Evolutionary conservation across 1,140 invertebrate genomes (phyloP), one percentile per base, ranked within the genome.

Genomic region (Formica selysi): DNA sequence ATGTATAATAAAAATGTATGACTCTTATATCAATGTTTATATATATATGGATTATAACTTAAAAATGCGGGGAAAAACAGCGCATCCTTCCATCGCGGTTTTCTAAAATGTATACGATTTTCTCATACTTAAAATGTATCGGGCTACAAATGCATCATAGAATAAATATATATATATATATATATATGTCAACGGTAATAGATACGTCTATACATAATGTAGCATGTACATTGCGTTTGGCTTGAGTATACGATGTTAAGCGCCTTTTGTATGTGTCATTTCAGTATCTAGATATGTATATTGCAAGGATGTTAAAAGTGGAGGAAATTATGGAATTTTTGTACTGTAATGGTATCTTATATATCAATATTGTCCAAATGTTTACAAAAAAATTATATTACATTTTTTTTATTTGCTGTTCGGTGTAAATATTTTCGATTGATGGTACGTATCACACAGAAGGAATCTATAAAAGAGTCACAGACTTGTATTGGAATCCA

Each of bases 311-410:
- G 86, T 90, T 90, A 90, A 90, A 88, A 90, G 76, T 86, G 74
- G 41, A 51, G 83, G 64, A 79, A 87, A 87, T 89, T 80, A 80
- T 80, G 78, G 74, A 70, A 76, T 91, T 91, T 89, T 91, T 91
- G 83, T 91, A 89, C 86, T 90, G 88, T 64, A 85, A 80, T 76
- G 85, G 65, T 87, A 78, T 85, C 83, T 89, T 90, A 73, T 90
- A 89, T 89, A 91, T 86, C 88, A 86, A 90, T 91, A 89, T 92
- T 91, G 81, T 92, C 91, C 73, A 89, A 91, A 89, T 62, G 76
- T 89, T 86, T 86, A 76, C 89, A 90, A 90, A 83, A 83, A 85
- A 90, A 85, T 65, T 91, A 91, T 87, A 89, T 91, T 91, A 91
- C 86, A 92, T 48, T 89, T 87, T 87, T 76, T 57, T 48, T 38